Base-by-base conservation (phyloP, 2,888 invertebrate species). In the Habrosyne pyritoides region DNA sequence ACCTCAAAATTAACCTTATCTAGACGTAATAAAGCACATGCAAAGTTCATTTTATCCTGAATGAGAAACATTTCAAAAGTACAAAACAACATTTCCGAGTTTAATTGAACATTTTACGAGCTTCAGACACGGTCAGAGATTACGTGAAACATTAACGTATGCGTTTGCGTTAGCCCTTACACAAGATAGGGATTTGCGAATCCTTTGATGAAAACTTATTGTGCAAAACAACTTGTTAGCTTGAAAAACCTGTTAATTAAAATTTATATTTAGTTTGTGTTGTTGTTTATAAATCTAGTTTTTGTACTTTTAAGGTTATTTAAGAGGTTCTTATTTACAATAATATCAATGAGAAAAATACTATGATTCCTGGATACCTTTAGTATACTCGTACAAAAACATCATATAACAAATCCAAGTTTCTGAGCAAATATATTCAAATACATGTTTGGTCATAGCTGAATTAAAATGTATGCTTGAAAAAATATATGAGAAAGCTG, bases 51-150 rank as follows among this genome's bases (percentile, higher is more conserved):
- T 42, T 42, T 18, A 18, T 18, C 18, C 42, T 18, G 42, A 18
- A 42, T 42, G 18, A 8, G 42, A 18, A 33, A n/a, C 33, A 42
- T 42, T 42, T 18, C 42, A 14, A 42, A 42, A 18, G 42, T 42
- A 33, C 33, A 33, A 33, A 33, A 33, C 33, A 42, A 42, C 42
- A n/a, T 14, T 42, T 42, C 36, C 18, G 14, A 42, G 36, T 42
- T 42, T 42, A 42, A 42, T 42, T 42, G 42, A 18, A 42, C 42
- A 18, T 42, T 42, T 42, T 42, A 42, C 42, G 18, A 42, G 42
- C 18, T 42, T 42, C 18, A 18, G 42, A 42, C 42, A 42, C 8
- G 42, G 42, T 42, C 42, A 42, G 18, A 42, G 18, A 42, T 42
- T 8, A 18, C 6, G 42, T 18, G 8, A 10, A 33, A 18, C 14